Conservation (phyloP, 2,797 vertebrate species). For the Bucorvus abyssinicus region DNA sequence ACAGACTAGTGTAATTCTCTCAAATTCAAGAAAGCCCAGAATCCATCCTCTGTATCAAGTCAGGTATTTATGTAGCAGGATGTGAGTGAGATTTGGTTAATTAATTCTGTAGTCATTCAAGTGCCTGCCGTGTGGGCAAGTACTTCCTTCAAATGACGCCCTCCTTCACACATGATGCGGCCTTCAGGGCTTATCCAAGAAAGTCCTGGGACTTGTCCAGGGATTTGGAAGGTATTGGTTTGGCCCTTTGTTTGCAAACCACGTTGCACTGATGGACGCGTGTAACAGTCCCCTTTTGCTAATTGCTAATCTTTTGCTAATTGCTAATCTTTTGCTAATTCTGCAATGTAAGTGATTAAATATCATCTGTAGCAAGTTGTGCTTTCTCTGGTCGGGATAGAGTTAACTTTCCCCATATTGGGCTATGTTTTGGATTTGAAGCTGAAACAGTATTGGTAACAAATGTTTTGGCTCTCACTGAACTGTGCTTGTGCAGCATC, state of each 20-base stretch:
- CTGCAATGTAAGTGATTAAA: background rate
- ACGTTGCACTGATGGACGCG: background rate
- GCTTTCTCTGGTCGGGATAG: background rate
- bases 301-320: background rate
- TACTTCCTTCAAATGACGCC: background rate
- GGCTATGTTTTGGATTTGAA: background rate
- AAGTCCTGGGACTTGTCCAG: background rate
- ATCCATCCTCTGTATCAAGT: background rate
- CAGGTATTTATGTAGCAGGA: background rate
- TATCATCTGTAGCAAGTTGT: background rate
- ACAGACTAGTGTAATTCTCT: background rate
- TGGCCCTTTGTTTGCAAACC: background rate
- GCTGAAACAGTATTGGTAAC: background rate
- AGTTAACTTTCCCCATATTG: too few species aligned
- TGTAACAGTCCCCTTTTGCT: background rate
- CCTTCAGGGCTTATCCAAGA: background rate
- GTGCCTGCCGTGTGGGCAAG: background rate
- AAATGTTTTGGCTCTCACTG: background rate
- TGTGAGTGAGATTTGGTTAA: background rate
- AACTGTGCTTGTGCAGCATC: background rate
- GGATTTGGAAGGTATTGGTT: background rate
- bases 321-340: background rate
- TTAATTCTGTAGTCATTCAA: background rate
- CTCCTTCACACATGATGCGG: background rate
- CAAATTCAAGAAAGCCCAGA: background rate